phyloP scores from a whole-genome alignment of 2,797 vertebrate genomes.

The Amphiprion clarkii region DNA sequence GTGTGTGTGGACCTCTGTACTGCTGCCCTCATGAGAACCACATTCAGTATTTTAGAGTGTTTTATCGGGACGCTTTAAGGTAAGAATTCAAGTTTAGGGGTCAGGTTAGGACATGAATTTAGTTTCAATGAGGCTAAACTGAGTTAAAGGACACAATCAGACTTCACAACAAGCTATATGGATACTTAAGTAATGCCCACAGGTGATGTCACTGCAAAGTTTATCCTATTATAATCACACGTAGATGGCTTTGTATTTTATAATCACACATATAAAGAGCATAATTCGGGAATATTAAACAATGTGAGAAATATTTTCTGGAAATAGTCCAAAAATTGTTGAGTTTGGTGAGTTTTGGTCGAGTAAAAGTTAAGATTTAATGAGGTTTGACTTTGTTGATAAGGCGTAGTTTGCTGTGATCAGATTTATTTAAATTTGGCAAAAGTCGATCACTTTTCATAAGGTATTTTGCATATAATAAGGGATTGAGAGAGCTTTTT shows the following conservation, averaged over 20 bases:
- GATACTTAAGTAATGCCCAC: not conserved
- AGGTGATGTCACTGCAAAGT: not conserved
- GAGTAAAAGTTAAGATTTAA: not conserved
- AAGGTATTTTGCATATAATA: no score
- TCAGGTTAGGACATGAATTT: not conserved
- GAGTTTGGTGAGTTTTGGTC: no score
- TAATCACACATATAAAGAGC: not conserved
- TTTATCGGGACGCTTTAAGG: constrained; percentile 4
- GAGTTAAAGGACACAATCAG: not conserved
- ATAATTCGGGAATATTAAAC: not conserved
- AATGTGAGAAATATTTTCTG: no score
- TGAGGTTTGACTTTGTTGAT: no score
- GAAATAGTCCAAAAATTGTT: no score
- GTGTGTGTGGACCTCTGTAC: constrained; percentile 13
- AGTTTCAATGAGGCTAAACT: not conserved
- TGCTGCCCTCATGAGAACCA: constrained; percentile 39
- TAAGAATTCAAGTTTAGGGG: not conserved
- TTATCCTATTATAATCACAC: not conserved
- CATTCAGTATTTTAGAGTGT: not conserved
- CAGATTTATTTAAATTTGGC: not conserved
- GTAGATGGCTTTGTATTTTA: not conserved
- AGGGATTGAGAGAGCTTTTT: not conserved
- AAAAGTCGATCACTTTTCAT: no score
- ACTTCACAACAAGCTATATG: not conserved
- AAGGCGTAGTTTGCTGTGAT: not conserved